Conservation (phyloP, 2,113 vertebrate genomes). For the Sinocyclocheilus anshuiensis region DNA sequence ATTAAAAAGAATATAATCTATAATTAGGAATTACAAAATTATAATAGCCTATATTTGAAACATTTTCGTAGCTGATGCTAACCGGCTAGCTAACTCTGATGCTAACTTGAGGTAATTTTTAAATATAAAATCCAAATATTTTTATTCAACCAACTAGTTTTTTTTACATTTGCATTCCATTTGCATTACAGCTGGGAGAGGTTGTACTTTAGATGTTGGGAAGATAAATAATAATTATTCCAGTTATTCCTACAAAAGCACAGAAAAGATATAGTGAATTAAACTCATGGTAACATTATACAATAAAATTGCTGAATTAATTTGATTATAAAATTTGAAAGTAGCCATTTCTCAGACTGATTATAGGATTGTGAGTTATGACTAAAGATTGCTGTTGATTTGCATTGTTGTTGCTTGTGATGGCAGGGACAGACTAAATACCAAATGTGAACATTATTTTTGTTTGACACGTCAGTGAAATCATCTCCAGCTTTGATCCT, state of each 20-base stretch:
- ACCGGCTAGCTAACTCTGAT: no score
- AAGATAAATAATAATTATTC: background rate
- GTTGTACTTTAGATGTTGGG: background rate
- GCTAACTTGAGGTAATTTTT: no score
- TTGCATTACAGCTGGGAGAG: background rate
- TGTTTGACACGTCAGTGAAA: background rate
- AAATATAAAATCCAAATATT: no score
- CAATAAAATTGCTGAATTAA: background rate
- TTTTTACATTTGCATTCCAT: no score
- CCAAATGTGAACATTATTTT: background rate
- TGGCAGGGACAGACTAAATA: background rate
- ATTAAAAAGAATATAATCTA: no score
- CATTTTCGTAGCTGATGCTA: no score
- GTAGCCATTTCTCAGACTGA: background rate
- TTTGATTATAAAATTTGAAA: background rate
- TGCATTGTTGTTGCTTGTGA: background rate
- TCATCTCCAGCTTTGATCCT: background rate
- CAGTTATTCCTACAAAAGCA: background rate
- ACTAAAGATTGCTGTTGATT: background rate
- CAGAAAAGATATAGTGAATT: background rate
- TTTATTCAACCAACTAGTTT: no score
- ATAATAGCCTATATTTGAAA: no score
- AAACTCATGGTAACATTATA: background rate
- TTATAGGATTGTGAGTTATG: background rate
- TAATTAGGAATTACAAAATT: no score